A percentile compares a stretch with the other conserved stretches of the same genome.
These are phyloP conservation scores for Tamias sibiricus DNA, from an alignment of 2,113 vertebrate species.

Conservation along the genomic window DNA sequence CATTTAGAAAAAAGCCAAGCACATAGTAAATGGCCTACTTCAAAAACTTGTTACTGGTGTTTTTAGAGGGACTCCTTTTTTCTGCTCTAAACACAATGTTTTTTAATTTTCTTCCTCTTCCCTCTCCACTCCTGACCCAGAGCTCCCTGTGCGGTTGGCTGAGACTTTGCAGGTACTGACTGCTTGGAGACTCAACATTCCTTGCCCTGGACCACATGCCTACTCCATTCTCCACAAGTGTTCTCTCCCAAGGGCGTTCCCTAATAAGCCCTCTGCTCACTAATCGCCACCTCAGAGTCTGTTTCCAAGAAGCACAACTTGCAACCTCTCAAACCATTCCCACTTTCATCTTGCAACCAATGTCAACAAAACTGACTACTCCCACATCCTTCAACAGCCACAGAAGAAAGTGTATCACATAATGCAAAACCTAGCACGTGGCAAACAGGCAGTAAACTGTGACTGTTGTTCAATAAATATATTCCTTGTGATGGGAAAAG, in stretches of 20 bases:
- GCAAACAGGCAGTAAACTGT: background rate
- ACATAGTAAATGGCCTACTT: background rate
- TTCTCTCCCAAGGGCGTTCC: background rate
- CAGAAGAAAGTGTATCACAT: rapidly evolving
- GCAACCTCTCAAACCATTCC: no score
- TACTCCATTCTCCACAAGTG: no score
- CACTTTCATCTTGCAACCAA: background rate
- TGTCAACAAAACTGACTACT: background rate
- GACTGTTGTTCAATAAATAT: background rate
- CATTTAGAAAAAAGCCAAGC: background rate
- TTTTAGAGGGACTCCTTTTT: background rate
- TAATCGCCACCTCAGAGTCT: background rate
- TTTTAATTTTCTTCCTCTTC: background rate
- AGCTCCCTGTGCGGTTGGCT: background rate
- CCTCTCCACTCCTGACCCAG: background rate
- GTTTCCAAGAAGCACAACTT: background rate
- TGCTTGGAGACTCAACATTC: rapidly evolving
- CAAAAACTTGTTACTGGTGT: background rate
- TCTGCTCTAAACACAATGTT: background rate
- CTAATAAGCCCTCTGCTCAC: background rate
- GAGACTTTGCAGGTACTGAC: background rate
- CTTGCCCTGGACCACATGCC: background rate
- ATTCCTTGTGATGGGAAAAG: background rate
- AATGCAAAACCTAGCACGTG: background rate
- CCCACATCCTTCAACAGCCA: no score